Conservation (phyloP, 1,140 invertebrate genomes). For the Nasonia vitripennis region DNA sequence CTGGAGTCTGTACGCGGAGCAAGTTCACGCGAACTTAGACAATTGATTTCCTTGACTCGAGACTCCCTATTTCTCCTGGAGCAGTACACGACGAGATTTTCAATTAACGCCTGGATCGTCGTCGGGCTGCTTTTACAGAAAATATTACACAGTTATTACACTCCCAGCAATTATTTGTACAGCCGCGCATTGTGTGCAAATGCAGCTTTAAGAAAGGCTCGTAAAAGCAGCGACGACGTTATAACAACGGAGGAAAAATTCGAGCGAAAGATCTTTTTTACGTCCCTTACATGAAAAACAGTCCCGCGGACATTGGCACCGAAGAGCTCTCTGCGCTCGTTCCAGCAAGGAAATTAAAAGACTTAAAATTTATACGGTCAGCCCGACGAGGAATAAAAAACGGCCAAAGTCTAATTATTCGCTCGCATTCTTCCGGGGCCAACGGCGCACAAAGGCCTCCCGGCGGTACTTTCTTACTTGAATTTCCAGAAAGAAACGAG, state of each 20-base stretch:
- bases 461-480: neutral
- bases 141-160: too few relatives aligned
- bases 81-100: neutral
- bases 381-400: neutral
- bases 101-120: too few relatives aligned
- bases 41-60: neutral
- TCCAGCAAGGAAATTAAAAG: neutral
- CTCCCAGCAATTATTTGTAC: too few relatives aligned
- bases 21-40: neutral
- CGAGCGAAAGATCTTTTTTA: too few relatives aligned
- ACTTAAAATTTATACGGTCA: constrained; percentile 1
- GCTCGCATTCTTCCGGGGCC: neutral
- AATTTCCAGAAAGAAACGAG: neutral
- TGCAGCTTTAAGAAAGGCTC: too few relatives aligned
- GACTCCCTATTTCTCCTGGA: neutral
- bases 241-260: too few relatives aligned
- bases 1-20: neutral
- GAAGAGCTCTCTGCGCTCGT: too few relatives aligned
- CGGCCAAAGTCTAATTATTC: constrained; percentile 2
- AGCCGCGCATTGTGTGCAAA: too few relatives aligned
- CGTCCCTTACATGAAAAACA: too few relatives aligned
- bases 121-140: too few relatives aligned
- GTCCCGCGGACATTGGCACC: too few relatives aligned
- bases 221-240: too few relatives aligned
- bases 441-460: neutral